Conservation (phyloP, 2,888 invertebrate genomes). For the Eubasilissa splendida region DNA sequence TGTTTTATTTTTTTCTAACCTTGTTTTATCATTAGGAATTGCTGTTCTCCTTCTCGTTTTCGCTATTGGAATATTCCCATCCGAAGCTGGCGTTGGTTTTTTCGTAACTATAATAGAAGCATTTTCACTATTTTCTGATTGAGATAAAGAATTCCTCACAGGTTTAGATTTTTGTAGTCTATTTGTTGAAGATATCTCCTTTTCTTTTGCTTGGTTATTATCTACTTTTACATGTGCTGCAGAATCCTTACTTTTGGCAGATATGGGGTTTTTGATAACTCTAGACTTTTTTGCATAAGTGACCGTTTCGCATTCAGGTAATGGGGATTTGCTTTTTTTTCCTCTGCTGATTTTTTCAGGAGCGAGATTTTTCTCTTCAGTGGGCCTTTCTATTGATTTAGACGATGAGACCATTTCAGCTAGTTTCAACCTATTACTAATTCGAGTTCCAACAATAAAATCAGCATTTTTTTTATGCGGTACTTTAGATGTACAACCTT, state of each 20-base stretch:
- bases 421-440: neutral
- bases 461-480: neutral
- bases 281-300: constrained; percentile 38
- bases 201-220: neutral
- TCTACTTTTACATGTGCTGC: neutral
- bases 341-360: neutral
- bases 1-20: neutral
- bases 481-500: neutral
- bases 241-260: neutral
- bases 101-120: neutral
- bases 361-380: neutral
- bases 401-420: neutral
- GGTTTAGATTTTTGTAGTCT: neutral
- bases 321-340: constrained; percentile 20
- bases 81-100: neutral
- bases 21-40: neutral
- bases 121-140: constrained; percentile 32
- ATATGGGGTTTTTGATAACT: constrained; percentile 58
- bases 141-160: neutral
- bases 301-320: constrained; percentile 46
- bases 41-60: neutral
- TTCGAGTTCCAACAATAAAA: neutral
- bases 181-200: neutral
- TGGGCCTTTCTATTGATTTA: neutral
- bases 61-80: neutral